Percentiles rank a stretch among this genome's conserved stretches.
Conservation (phyloP, 2,113 vertebrate genomes). For the Melospiza melodia region DNA sequence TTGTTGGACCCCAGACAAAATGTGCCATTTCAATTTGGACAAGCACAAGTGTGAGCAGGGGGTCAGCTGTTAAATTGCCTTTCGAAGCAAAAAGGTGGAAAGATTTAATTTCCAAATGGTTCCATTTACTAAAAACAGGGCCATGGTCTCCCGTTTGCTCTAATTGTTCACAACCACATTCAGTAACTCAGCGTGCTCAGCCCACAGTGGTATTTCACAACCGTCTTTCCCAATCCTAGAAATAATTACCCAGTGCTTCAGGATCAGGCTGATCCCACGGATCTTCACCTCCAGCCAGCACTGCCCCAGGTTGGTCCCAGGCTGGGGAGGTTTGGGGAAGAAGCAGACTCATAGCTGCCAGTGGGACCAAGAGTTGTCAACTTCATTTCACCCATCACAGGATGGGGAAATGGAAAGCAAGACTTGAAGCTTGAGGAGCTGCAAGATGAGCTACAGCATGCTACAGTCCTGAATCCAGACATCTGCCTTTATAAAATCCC, state of each 20-base stretch:
- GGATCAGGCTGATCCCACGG: rapidly evolving
- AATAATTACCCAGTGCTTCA: neutral
- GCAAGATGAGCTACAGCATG: neutral
- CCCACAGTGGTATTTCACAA: neutral
- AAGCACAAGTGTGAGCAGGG: neutral
- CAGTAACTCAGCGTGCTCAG: neutral
- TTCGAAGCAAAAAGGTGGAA: conserved; percentile 44
- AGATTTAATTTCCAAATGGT: conserved; percentile 35
- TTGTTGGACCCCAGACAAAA: neutral
- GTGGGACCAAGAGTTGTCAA: neutral
- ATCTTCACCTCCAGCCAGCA: neutral
- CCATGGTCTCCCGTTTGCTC: neutral
- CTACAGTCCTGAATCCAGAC: neutral
- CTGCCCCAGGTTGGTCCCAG: neutral
- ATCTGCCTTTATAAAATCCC: neutral
- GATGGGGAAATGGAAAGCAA: neutral
- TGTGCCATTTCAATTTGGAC: neutral
- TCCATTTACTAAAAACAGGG: neutral
- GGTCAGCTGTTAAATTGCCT: conserved; percentile 49
- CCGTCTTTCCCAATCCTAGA: neutral
- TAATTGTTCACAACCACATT: neutral
- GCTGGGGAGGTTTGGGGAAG: neutral
- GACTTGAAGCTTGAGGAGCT: neutral
- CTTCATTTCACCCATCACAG: neutral
- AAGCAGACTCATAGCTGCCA: neutral